Percentiles rank a stretch among this genome's conserved stretches.
Conservation (phyloP, 2,888 invertebrate species). For the Philonicus albiceps region DNA sequence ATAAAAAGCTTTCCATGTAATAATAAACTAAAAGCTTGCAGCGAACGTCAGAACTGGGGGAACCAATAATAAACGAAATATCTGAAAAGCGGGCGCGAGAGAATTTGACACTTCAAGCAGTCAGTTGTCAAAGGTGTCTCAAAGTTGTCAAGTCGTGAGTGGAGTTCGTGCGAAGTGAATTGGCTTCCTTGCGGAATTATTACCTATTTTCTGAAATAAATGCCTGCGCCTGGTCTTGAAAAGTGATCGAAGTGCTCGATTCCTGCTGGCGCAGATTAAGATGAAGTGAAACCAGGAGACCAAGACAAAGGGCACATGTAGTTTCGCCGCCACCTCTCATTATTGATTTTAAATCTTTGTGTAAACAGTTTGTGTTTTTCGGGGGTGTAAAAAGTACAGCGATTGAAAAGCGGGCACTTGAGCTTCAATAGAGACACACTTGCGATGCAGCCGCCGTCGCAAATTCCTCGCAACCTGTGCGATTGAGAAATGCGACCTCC, state of each 20-base stretch:
- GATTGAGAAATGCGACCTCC: conserved; percentile 19
- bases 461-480: not conserved
- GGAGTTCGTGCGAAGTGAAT: not conserved
- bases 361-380: conserved; percentile 26
- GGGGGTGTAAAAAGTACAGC: conserved; percentile 5
- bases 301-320: not conserved
- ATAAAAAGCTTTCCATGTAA: not conserved
- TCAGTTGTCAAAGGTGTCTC: conserved; percentile 10
- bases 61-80: not conserved
- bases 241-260: not conserved
- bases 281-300: not conserved
- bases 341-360: conserved; percentile 33
- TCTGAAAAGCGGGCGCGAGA: not conserved
- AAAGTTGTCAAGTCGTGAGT: not conserved
- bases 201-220: not conserved
- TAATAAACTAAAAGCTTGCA: not conserved
- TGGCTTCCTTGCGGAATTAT: not conserved
- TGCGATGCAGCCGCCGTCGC: not conserved
- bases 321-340: not conserved
- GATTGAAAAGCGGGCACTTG: not conserved
- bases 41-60: not conserved
- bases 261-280: not conserved
- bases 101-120: not conserved
- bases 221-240: not conserved
- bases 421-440: not conserved